Base-by-base conservation (phyloP, 2,888 invertebrate genomes). In the Abrostola triplasia region DNA sequence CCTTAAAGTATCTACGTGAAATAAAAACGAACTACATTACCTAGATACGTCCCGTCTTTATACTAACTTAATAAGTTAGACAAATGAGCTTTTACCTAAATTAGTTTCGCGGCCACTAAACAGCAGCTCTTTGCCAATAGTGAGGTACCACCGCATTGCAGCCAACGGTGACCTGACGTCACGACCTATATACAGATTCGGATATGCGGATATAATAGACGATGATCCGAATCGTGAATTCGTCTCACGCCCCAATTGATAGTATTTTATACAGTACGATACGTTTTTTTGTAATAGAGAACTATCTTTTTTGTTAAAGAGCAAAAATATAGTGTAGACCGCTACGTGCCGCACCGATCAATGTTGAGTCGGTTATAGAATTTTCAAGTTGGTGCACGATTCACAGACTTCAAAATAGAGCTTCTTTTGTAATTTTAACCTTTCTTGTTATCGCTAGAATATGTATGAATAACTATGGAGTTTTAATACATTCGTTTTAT, bases 221-320 rank as follows among this genome's bases (percentile, higher is more conserved):
- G 55, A 65, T 75, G 69, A 77, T 72, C 62, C 67, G 54, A 63
- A 77, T 73, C 61, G 74, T 73, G 72, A 41, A 80, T 74, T 72
- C 71, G 69, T 67, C 66, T 69, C 76, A 77, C 77, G 77, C 76
- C 59, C 73, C 76, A 82, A 76, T 68, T 68, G 75, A 67, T 70
- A 70, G 68, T 69, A 72, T 64, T 66, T 63, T 66, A 58, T 63
- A 67, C 55, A 77, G 74, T 60, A 62, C 52, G 48, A 64, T 61
- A 59, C 36, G 47, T 53, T 64, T 64, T 61, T 64, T 62, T 50
- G 56, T 48, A 63, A 54, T 36, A 36, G 10, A 37, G 38, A 54
- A 67, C 24, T 55, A 50, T 53, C 49, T 59, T 62, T 58, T 40
- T 10, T 40, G 7, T 40, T 7, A 5, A 40, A 40, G 40, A 40